Base-by-base conservation (phyloP, 2,113 vertebrate genomes). In the Chascanopsetta lugubris region DNA sequence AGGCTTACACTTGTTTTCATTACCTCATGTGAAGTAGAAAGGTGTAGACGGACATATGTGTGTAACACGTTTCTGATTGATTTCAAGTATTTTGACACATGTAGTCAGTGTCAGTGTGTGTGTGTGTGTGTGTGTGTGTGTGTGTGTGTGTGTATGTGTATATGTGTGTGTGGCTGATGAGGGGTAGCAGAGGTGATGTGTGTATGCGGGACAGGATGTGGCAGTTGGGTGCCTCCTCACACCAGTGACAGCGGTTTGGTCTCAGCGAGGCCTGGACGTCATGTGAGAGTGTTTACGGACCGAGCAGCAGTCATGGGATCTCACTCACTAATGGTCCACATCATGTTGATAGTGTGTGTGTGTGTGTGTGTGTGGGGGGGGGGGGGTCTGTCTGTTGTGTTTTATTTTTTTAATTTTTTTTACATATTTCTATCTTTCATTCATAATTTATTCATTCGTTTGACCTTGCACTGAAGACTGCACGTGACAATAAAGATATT, bases 231-330 rank as follows among this genome's bases (percentile, higher is more conserved):
- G 78, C 80, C 54, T 4, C 1, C 25, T 59, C 3, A 6, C 72
- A 73, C 51, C 43, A 21, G 9, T 60, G 62, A 45, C 55, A 42
- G 49, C 34, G 13, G 3, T 26, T 71, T 43, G 0, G 54, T 78
- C 56, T 25, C 10, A 22, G 59, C 40, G 15, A 64, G 38, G 22
- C 49, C 26, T 22, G 45, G 61, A 3, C 1, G 2, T 87, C 86
- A 87, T 87, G 87, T 90, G 86, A 86, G 62, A 49, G 48, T 38
- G 50, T 74, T 84, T 64, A 72, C 13, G 38, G 73, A 25, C 55
- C 47, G 34, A 63, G 25, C 40, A 46, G 68, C 15, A 57, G 77
- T 89, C 87, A 88, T 80, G 75, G 72, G 86, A 85, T 55, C 59
- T 43, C 12, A 56, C 59, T 43, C 12, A 56, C 56, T 86, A 29